Conservation (phyloP, 2,113 vertebrate species). For the Menidia beryllina region DNA sequence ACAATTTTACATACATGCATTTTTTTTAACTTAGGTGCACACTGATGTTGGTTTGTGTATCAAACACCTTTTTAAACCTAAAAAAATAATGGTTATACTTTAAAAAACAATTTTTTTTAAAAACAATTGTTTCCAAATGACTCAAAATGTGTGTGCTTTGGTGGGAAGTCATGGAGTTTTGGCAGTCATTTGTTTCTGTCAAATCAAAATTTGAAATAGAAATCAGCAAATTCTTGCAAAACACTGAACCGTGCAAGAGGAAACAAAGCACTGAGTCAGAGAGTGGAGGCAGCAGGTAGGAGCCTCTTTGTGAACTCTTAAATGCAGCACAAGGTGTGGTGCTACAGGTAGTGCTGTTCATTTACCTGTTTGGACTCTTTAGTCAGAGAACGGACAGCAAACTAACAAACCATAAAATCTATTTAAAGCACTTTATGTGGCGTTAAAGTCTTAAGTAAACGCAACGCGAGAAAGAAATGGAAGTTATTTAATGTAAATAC, state of each 20-base stretch:
- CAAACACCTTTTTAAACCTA: too few relatives aligned
- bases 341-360: slow-evolving; percentile 34
- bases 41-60: too few relatives aligned
- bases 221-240: too few relatives aligned
- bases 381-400: slow-evolving; percentile 1
- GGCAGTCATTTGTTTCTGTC: too few relatives aligned
- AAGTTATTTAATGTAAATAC: background rate
- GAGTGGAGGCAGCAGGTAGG: slow-evolving; percentile 16
- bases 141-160: too few relatives aligned
- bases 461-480: background rate
- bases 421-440: background rate
- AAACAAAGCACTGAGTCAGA: slow-evolving; percentile 1
- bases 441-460: background rate
- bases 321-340: background rate
- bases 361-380: slow-evolving; percentile 14
- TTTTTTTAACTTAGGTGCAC: too few relatives aligned
- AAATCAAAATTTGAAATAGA: too few relatives aligned
- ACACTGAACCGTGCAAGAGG: slow-evolving; percentile 8
- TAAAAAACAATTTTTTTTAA: too few relatives aligned
- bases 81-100: too few relatives aligned
- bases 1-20: too few relatives aligned
- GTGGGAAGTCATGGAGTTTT: too few relatives aligned
- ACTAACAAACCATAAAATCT: slow-evolving; percentile 12
- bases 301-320: background rate
- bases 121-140: too few relatives aligned